These are phyloP conservation scores for Caracal caracal DNA, from an alignment of 2,113 vertebrate species.

Conservation along the genomic window DNA sequence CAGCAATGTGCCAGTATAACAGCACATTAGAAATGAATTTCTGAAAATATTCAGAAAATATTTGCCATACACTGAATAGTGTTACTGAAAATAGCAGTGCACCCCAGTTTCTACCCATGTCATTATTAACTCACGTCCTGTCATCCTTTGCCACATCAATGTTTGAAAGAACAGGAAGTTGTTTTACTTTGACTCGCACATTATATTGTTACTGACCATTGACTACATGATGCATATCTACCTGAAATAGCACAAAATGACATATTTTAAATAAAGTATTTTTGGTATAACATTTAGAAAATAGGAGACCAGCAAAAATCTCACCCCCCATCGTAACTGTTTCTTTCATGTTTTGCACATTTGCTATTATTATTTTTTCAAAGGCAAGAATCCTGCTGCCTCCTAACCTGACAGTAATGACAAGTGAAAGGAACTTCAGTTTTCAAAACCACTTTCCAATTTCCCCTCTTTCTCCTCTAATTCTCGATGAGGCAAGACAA, in stretches of 20 bases:
- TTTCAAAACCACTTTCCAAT: background rate
- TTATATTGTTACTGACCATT: background rate
- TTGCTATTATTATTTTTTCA: background rate
- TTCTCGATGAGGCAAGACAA: background rate
- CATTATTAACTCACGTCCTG: background rate
- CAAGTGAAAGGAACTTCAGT: background rate
- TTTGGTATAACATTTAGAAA: background rate
- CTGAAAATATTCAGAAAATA: slow-evolving; percentile 1
- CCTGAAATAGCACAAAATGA: background rate
- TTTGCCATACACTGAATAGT: background rate
- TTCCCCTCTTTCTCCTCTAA: background rate
- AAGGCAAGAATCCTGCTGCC: background rate
- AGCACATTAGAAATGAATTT: background rate
- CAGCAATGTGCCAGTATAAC: background rate
- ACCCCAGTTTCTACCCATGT: background rate
- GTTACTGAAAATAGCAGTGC: background rate
- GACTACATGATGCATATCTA: background rate
- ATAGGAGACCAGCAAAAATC: background rate
- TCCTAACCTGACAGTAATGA: background rate
- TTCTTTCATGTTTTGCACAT: background rate
- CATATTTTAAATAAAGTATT: background rate
- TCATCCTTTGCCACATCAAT: background rate
- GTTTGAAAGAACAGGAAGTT: background rate
- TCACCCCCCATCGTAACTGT: background rate
- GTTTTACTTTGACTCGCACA: background rate